Conservation (phyloP, 1,140 invertebrate species). For the Prorops nasuta region DNA sequence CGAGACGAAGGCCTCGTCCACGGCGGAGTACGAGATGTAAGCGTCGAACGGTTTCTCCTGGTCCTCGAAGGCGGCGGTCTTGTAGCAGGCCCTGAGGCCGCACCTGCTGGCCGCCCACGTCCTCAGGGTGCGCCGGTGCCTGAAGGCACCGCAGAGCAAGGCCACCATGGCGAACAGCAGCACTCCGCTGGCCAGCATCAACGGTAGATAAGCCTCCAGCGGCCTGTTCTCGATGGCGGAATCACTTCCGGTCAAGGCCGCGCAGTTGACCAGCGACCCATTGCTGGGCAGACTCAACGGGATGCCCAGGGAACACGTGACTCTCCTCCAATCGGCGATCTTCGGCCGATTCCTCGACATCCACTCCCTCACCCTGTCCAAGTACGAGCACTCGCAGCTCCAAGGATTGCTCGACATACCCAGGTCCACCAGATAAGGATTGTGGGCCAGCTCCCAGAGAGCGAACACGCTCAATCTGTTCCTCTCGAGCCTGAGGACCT, state of each 20-base stretch:
- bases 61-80: slow-evolving; percentile 74
- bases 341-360: slow-evolving; percentile 70
- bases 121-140: slow-evolving; percentile 78
- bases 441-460: slow-evolving; percentile 70
- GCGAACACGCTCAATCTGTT: slow-evolving; percentile 77
- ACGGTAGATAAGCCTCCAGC: slow-evolving; percentile 76
- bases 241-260: slow-evolving; percentile 50
- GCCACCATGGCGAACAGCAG: slow-evolving; percentile 71
- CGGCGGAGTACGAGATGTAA: slow-evolving; percentile 86
- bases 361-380: slow-evolving; percentile 76
- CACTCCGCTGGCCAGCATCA: slow-evolving; percentile 72
- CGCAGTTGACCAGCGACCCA: slow-evolving; percentile 62
- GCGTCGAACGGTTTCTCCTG: slow-evolving; percentile 86
- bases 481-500: slow-evolving; percentile 76
- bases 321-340: slow-evolving; percentile 67
- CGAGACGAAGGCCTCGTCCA: slow-evolving; percentile 85
- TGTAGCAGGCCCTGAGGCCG: slow-evolving; percentile 80
- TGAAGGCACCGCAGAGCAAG: slow-evolving; percentile 72
- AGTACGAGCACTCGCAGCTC: slow-evolving; percentile 85
- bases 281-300: slow-evolving; percentile 61
- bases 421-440: slow-evolving; percentile 77
- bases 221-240: slow-evolving; percentile 65
- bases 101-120: slow-evolving; percentile 87
- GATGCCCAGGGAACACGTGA: slow-evolving; percentile 61
- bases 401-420: slow-evolving; percentile 82